Base-by-base conservation (phyloP, 2,888 invertebrate genomes). In the Philhelius pedissequus region DNA sequence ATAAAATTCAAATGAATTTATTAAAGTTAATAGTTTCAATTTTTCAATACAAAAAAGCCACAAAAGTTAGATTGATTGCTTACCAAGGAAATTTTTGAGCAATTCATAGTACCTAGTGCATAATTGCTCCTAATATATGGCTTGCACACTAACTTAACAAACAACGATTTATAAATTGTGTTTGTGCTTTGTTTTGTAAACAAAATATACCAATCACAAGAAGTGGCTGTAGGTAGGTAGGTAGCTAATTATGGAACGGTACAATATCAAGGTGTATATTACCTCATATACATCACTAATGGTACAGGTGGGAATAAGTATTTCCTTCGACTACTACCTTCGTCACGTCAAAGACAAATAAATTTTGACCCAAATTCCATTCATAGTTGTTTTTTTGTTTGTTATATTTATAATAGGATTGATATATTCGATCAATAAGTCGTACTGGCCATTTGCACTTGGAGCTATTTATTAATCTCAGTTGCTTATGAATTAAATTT, bases 331-430 rank as follows among this genome's bases (percentile, higher is more conserved):
- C 27, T 64, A 45, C 35, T 70, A 45, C 70, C 71, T 71, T 58
- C 70, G 58, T 45, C 70, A 78, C 45, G 70, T 66, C 58, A 66
- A 66, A 78, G 78, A 78, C 78, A 66, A 71, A 71, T 71, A 58
- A 48, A 50, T 78, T 78, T 78, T 71, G 78, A 78, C 78, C 78
- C 48, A 78, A 78, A 78, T 78, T 66, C 71, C 78, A 32, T 40
- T 50, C 73, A 22, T 71, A 48, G 38, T 48, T 64, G 15, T 38
- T 18, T 27, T 27, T 69, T 54, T 52, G 43, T 27, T 20, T 62
- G 8, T 30, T 76, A 2, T 13, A n/a, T 62, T 0, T 43, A 30
- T 32, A 64, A 58, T 38, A 48, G 5, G 40, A 32, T 30, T 38
- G 18, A 64, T 45, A 54, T 38, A 48, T 25, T 58, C 38, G 73